Evolutionary conservation across 2,113 vertebrate species (phyloP).

Genomic region (Hemiprocne comata): DNA sequence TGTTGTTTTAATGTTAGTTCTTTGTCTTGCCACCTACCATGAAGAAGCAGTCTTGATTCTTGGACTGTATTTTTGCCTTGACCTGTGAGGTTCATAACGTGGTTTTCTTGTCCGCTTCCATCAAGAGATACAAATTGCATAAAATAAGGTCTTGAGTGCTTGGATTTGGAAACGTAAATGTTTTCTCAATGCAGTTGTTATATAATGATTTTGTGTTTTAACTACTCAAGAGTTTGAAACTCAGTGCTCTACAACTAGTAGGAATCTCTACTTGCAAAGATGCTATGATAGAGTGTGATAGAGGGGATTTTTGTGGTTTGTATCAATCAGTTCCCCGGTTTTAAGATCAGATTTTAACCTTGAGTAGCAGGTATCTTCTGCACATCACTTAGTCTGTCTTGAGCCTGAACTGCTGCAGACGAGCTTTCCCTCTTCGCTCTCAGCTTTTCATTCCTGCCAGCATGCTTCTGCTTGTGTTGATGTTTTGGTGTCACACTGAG

Average conservation of each 20-base stretch:
- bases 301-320: background rate
- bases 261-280: background rate
- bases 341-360: background rate
- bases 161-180: background rate
- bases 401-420: rapidly evolving
- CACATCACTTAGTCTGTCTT: rapidly evolving
- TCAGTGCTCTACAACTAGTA: background rate
- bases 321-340: background rate
- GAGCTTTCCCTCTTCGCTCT: background rate
- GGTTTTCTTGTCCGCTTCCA: background rate
- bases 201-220: background rate
- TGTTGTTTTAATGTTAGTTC: background rate
- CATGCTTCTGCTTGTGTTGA: background rate
- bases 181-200: background rate
- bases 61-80: background rate
- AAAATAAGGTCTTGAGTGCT: background rate
- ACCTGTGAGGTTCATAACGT: background rate
- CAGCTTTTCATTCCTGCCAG: background rate
- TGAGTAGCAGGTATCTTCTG: background rate
- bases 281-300: background rate
- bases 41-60: background rate
- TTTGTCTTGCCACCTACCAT: background rate
- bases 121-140: background rate
- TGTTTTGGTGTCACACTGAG: background rate
- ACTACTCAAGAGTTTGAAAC: background rate